A percentile compares a stretch with the other conserved stretches of the same genome.
phyloP scores from a whole-genome alignment of 2,113 vertebrate genomes.

The Clarias batrachus region DNA sequence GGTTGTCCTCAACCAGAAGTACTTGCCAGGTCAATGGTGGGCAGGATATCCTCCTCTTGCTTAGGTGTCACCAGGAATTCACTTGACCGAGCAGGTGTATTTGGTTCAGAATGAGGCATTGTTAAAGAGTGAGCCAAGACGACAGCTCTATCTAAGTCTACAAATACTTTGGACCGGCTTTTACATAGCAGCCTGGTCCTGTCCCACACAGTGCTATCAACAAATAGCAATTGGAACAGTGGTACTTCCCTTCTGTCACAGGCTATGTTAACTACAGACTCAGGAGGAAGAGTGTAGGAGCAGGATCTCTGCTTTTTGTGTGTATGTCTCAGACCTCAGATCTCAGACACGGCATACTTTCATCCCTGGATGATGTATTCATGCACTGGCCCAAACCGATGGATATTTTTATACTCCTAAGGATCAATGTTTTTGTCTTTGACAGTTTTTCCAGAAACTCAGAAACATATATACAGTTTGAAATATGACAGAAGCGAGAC shows the following conservation, averaged over 20 bases:
- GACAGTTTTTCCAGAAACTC: slow-evolving; percentile 83
- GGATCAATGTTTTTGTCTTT: slow-evolving; percentile 50
- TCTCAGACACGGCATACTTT: background rate
- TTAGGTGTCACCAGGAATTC: background rate
- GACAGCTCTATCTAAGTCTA: background rate
- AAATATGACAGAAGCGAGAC: slow-evolving; percentile 93
- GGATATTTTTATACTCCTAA: background rate
- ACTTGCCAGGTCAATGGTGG: background rate
- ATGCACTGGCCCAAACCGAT: background rate
- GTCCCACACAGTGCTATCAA: slow-evolving; percentile 2
- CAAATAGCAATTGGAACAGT: slow-evolving; percentile 40
- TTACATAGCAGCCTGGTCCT: background rate
- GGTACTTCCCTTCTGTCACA: slow-evolving; percentile 23
- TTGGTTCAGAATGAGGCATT: background rate
- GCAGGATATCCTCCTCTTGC: background rate
- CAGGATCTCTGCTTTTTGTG: slow-evolving; percentile 43
- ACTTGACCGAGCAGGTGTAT: background rate
- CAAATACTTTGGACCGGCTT: background rate
- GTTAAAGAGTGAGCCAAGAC: background rate
- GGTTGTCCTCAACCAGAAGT: background rate
- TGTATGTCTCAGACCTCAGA: background rate
- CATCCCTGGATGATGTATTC: background rate
- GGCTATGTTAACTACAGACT: slow-evolving; percentile 19
- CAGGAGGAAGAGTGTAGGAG: slow-evolving; percentile 54
- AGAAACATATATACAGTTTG: slow-evolving; percentile 73